Base-by-base conservation (phyloP, 1,140 invertebrate species). In the Formica exsecta region DNA sequence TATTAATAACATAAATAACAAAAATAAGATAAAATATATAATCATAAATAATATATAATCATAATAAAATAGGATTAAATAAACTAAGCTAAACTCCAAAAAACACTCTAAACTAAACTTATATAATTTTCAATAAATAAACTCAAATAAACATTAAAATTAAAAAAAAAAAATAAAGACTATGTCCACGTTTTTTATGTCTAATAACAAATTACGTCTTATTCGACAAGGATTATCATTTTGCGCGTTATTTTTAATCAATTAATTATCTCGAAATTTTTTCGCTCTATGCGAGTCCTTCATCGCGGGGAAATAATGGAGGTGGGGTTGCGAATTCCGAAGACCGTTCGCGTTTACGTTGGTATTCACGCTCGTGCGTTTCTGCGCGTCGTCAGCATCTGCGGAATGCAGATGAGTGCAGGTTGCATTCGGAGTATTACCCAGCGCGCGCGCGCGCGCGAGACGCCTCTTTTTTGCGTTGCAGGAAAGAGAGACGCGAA, bases 331-430 rank as follows among this genome's bases (percentile, higher is more conserved):
- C 29, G 44, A 81, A 81, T 71, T 44, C 66, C 66, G 66, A 22
- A 73, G 66, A 29, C 19, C 25, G 38, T 13, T 13, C 29, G 75
- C n/a, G n/a, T 74, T 57, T 74, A 61, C 68, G 68, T 83, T 74
- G 57, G 54, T 83, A 83, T 83, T 73, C 68, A 74, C 51, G 54
- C 54, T 59, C 66, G 66, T 59, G 68, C 29, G 38, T 83, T 61
- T 83, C 41, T 83, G 25, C 38, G 38, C 79, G 79, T 8, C 54
- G 79, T n/a, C 79, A 73, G 66, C 54, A 48, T 51, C 48, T 51
- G 38, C 38, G 68, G 79, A 83, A 83, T 83, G 79, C 79, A 83
- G 68, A 83, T 83, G 79, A 74, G 68, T 74, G 68, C 79, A 61
- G 68, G 57, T 73, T 83, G 68, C 79, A 83, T 74, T 83, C 79